Evolutionary conservation across 2,888 invertebrate species (phyloP), one percentile per base, ranked within the genome.

Genomic region (Stenurella melanura): DNA sequence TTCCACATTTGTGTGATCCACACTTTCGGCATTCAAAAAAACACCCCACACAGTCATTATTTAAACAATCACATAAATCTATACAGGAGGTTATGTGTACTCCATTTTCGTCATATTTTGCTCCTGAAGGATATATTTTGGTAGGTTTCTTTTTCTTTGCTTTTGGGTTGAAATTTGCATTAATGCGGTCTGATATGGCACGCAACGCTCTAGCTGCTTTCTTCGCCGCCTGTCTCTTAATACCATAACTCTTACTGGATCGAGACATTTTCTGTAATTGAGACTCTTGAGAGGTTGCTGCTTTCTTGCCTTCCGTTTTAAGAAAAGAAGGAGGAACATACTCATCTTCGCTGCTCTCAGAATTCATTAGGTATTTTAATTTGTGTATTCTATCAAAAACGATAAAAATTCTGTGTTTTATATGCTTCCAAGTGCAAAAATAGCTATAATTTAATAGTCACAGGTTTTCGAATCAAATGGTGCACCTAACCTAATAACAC

Each of bases 41-140:
- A 87, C 97, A 98, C 0, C 98, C 98, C 0, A 92, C 91, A 84
- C 98, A 98, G 12, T 91, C 90, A 54, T 91, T 91, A 83, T 94
- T 93, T 80, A 97, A 90, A 86, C 97, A 98, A 87, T 98, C 98
- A 82, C 98, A 98, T 12, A 96, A 85, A 89, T 97, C 95, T 81
- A 92, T 89, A 1, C 93, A 93, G 34, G 92, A 92, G 17, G 90
- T 89, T 26, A 93, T 90, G 80, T 94, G 91, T 50, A 92, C 90
- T 0, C 96, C 96, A 72, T 90, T 91, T 84, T 94, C 94, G 90
- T 97, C 94, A 90, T 95, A 95, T 57, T 95, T 80, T 72, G 91
- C 91, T 78, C 92, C 92, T 42, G 88, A 90, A 90, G 90, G 83
- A 91, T 91, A 19, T 5, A 92, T 89, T 89, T 94, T 91, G 83